Conservation (phyloP, 2,113 vertebrate genomes). For the Centropus unirufus region DNA sequence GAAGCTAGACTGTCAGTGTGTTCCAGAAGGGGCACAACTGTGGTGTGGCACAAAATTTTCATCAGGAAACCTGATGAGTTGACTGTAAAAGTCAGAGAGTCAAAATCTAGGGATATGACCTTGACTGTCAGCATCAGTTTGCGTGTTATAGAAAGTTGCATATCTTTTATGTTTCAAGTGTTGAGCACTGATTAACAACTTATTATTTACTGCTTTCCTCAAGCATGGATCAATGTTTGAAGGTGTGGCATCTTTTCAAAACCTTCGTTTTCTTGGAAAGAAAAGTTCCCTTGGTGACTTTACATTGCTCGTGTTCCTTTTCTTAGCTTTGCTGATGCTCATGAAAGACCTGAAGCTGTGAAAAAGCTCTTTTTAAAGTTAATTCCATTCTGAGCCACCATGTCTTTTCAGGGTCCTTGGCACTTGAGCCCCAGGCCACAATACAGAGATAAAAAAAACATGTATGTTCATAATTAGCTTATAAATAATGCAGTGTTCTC, state of each 20-base stretch:
- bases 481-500: constrained; percentile 75
- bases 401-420: constrained; percentile 28
- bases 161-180: background rate
- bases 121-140: background rate
- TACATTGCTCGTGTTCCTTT: background rate
- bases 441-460: constrained; percentile 66
- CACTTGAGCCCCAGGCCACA: constrained; percentile 62
- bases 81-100: background rate
- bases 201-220: background rate
- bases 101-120: background rate
- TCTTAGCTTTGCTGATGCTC: background rate
- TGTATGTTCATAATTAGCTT: constrained; percentile 72
- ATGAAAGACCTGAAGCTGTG: constrained; percentile 45
- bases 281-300: background rate
- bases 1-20: background rate
- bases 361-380: constrained; percentile 49
- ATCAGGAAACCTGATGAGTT: background rate
- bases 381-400: constrained; percentile 48
- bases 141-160: background rate
- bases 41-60: background rate
- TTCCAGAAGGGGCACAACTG: background rate
- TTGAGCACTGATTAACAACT: background rate
- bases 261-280: background rate
- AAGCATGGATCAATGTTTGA: background rate
- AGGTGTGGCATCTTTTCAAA: background rate